These are phyloP conservation scores for Aurelia sp. DNA, from an alignment of 30 jellyfish, hydroid and myxozoan species.

Conservation along the genomic window DNA sequence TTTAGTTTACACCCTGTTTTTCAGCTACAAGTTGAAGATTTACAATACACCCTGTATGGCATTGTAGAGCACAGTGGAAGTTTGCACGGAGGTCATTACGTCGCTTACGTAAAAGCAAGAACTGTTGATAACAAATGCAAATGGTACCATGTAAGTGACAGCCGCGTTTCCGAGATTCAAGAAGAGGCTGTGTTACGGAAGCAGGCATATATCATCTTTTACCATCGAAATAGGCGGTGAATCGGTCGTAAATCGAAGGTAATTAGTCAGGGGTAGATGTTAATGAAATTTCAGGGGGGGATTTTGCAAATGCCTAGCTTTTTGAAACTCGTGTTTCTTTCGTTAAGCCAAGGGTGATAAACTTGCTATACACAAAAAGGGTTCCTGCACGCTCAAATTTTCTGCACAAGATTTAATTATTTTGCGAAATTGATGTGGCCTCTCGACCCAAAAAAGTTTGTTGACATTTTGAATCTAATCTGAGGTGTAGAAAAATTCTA, in stretches of 20 bases:
- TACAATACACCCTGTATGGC: constrained; percentile 72
- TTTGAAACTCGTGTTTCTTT: too few species aligned
- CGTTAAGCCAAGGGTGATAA: too few species aligned
- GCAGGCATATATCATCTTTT: constrained; percentile 84
- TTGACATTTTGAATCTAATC: too few species aligned
- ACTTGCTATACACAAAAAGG: too few species aligned
- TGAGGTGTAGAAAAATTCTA: too few species aligned
- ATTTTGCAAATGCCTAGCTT: too few species aligned
- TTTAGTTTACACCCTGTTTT: neutral
- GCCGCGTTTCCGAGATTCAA: constrained; percentile 76
- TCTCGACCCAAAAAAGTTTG: too few species aligned
- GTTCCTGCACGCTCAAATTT: neutral
- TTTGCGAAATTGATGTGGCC: neutral
- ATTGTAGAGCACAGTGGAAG: constrained; percentile 89
- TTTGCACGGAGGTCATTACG: constrained; percentile 93
- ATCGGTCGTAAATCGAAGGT: neutral
- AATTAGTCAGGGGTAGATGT: too few species aligned
- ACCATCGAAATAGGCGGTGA: constrained; percentile 51
- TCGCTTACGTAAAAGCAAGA: constrained; percentile 71
- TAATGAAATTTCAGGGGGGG: too few species aligned
- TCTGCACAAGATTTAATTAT: neutral
- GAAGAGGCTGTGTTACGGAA: constrained; percentile 85
- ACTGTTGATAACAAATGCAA: constrained; percentile 49
- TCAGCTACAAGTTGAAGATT: constrained; percentile 51
- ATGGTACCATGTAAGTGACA: constrained; percentile 89